These are phyloP conservation scores for Phacellophora camtschatica DNA, from an alignment of 30 jellyfish, hydroid and myxozoan genomes.

Conservation along the genomic window DNA sequence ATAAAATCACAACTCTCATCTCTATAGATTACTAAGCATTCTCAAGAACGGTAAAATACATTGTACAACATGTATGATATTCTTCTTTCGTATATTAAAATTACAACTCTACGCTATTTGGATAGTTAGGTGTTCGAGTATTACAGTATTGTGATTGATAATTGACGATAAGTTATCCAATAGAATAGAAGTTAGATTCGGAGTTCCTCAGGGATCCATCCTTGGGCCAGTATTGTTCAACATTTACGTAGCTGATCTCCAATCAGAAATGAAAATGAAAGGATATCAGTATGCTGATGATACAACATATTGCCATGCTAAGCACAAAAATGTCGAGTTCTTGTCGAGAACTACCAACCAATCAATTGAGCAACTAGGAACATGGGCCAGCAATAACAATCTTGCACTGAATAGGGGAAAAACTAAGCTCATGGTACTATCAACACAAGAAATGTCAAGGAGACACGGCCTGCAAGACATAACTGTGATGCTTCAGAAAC, in stretches of 20 bases:
- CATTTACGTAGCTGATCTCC: constrained; percentile 57
- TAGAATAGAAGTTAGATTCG: constrained; percentile 24
- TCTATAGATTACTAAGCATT: no score
- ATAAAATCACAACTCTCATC: no score
- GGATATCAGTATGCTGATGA: constrained; percentile 53
- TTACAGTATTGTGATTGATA: no score
- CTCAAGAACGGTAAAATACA: no score
- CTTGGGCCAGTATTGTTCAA: constrained; percentile 59
- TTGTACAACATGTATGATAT: no score
- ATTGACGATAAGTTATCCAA: constrained; percentile 31
- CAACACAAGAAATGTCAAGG: constrained; percentile 48
- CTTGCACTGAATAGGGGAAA: constrained; percentile 24
- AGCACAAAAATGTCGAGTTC: constrained; percentile 14
- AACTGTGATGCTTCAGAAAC: constrained; percentile 39
- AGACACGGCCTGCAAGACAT: constrained; percentile 9
- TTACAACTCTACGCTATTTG: no score
- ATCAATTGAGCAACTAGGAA: constrained; percentile 7
- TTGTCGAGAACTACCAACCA: constrained; percentile 8
- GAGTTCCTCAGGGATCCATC: constrained; percentile 75
- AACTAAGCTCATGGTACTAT: constrained; percentile 6
- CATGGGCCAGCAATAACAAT: constrained; percentile 21
- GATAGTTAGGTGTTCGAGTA: no score
- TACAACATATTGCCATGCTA: constrained; percentile 10
- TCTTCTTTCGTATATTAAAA: no score
- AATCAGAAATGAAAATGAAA: constrained; percentile 7